These are phyloP conservation scores for Petrolisthes manimaculis DNA, from an alignment of 2,888 invertebrate species.

Conservation along the genomic window DNA sequence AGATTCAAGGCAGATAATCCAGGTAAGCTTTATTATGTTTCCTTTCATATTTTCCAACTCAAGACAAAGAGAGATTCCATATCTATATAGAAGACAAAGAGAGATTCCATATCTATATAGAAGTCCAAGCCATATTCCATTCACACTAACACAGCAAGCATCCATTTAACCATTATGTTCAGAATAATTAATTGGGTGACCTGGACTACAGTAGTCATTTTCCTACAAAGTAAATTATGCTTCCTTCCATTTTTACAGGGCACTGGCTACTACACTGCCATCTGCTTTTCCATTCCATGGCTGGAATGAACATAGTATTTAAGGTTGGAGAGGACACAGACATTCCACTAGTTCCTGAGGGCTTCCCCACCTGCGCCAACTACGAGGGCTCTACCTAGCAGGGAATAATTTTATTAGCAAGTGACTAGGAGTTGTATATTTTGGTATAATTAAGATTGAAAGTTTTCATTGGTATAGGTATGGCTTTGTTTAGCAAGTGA, in stretches of 20 bases:
- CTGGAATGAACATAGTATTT: conserved; percentile 87
- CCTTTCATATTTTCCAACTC: conserved; percentile 1
- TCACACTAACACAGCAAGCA: not conserved
- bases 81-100: not conserved
- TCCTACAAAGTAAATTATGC: no score
- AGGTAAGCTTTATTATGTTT: conserved; percentile 73
- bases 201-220: no score
- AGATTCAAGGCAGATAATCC: conserved; percentile 88
- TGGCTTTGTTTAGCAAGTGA: no score
- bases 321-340: conserved; percentile 76
- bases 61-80: not conserved
- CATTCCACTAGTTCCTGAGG: conserved; percentile 41
- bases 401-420: no score
- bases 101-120: not conserved
- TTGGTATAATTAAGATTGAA: no score
- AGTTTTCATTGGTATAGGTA: no score
- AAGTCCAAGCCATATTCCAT: not conserved
- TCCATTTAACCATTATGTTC: not conserved
- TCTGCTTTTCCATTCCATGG: conserved; percentile 89
- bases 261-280: conserved; percentile 94
- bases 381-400: not conserved
- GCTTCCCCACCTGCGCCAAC: conserved; percentile 42
- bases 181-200: not conserved
- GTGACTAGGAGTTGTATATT: no score
- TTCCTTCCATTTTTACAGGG: conserved; percentile 75